A percentile compares a stretch with the other conserved stretches of the same genome.
phyloP scores from a whole-genome alignment of 2,888 invertebrate genomes.

The Apotomis betuletana region DNA sequence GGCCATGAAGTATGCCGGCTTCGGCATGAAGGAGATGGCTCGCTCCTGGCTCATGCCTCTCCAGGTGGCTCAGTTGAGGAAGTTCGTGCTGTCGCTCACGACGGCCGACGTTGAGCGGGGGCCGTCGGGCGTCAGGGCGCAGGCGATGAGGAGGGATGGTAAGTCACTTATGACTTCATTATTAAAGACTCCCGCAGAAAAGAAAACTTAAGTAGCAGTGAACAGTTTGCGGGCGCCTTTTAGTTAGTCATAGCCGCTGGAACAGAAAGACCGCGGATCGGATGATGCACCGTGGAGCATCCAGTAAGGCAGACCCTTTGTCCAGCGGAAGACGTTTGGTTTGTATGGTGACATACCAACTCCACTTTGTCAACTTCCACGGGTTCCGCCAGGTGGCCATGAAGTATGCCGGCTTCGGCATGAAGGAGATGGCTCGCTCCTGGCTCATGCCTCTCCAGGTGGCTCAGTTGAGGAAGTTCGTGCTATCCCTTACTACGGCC shows the following conservation, averaged over 20 bases:
- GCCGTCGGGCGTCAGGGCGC: conserved; percentile 97
- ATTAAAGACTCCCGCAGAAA: too few relatives aligned
- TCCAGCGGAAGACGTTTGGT: too few relatives aligned
- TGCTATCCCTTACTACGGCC: conserved; percentile 88
- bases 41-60: conserved; percentile 90
- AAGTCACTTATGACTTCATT: conserved; percentile 48
- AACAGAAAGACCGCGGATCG: too few relatives aligned
- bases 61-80: conserved; percentile 92
- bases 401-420: conserved; percentile 91
- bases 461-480: conserved; percentile 91
- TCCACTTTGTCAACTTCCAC: conserved; percentile 83
- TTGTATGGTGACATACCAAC: too few relatives aligned
- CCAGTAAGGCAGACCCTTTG: too few relatives aligned
- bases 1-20: conserved; percentile 89
- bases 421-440: conserved; percentile 92
- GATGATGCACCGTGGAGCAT: too few relatives aligned
- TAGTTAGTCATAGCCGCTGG: too few relatives aligned
- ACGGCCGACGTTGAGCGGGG: conserved; percentile 91
- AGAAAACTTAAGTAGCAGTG: too few relatives aligned
- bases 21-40: conserved; percentile 92
- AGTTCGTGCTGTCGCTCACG: conserved; percentile 91
- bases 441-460: conserved; percentile 90
- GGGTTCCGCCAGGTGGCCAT: conserved; percentile 93
- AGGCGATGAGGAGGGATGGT: conserved; percentile 94
- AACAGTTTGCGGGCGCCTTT: too few relatives aligned